Percentiles rank a stretch among this genome's conserved stretches.
Evolutionary conservation across 2,113 vertebrate genomes (phyloP).

Genomic region (Panthera leo): DNA sequence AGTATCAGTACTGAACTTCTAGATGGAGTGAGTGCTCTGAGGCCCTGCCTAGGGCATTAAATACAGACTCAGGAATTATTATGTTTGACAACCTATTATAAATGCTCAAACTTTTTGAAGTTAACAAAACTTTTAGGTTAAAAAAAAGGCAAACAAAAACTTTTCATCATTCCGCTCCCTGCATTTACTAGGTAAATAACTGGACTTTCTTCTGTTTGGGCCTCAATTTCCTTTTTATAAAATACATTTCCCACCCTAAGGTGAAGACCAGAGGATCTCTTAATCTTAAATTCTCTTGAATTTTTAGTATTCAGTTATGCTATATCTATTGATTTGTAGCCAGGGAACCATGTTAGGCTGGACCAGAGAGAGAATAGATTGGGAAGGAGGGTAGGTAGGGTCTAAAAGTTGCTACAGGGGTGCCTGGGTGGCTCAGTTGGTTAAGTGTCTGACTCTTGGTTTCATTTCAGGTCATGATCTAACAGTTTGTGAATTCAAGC

Average conservation of each 20-base stretch:
- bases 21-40: background rate
- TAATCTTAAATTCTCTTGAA: slow-evolving; percentile 29
- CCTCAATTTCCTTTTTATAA: slow-evolving; percentile 34
- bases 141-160: background rate
- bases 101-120: slow-evolving; percentile 30
- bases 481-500: too few species aligned
- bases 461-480: too few species aligned
- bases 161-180: background rate
- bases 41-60: background rate
- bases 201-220: background rate
- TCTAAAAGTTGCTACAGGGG: background rate
- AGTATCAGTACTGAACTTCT: background rate
- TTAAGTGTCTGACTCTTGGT: too few species aligned
- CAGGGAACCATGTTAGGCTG: background rate
- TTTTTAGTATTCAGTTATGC: slow-evolving; percentile 5
- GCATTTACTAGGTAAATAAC: slow-evolving; percentile 22
- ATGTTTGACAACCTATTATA: background rate
- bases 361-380: background rate
- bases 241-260: slow-evolving; percentile 33
- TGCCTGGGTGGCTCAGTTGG: too few species aligned
- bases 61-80: background rate
- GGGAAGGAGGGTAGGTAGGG: too few species aligned
- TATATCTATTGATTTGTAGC: slow-evolving; percentile 30
- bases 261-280: background rate
- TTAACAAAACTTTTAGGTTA: background rate